Percentiles rank a stretch among this genome's conserved stretches.
Evolutionary conservation across 2,797 vertebrate genomes (phyloP).

Genomic region (Trematomus bernacchii): DNA sequence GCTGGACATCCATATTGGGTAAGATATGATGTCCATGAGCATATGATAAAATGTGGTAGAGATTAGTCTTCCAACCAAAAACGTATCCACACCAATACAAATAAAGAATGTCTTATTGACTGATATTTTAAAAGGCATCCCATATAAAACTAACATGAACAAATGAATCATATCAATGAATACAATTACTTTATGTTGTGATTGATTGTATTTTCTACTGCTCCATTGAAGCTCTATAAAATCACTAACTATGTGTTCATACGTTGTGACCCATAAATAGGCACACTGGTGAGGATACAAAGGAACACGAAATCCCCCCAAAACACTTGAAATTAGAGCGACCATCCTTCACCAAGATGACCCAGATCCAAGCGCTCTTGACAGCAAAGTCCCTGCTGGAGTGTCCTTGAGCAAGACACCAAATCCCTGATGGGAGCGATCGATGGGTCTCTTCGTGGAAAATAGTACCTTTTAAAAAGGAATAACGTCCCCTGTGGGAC

Average conservation of each 20-base stretch:
- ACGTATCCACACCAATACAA: not conserved
- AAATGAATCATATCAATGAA: no score
- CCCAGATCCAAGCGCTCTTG: conserved; percentile 42
- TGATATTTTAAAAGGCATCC: no score
- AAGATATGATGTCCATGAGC: not conserved
- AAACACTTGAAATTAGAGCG: conserved; percentile 22
- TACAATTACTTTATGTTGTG: no score
- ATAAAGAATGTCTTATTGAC: no score
- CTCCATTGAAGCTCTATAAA: conserved; percentile 13
- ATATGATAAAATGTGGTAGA: not conserved
- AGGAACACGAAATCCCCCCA: not conserved
- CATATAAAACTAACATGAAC: no score
- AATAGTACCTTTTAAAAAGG: conserved; percentile 14
- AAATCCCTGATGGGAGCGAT: conserved; percentile 42
- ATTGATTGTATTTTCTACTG: no score
- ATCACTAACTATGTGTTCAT: conserved; percentile 1
- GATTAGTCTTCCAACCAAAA: not conserved
- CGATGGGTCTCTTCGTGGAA: conserved; percentile 33
- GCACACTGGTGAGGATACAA: not conserved
- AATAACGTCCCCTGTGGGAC: not conserved
- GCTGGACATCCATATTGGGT: conserved; percentile 9
- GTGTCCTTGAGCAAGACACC: conserved; percentile 60
- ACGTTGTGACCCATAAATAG: not conserved
- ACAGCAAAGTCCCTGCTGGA: conserved; percentile 37
- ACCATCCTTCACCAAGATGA: conserved; percentile 44